Evolutionary conservation across 2,797 vertebrate species (phyloP).

Genomic region (Hippoglossus hippoglossus): DNA sequence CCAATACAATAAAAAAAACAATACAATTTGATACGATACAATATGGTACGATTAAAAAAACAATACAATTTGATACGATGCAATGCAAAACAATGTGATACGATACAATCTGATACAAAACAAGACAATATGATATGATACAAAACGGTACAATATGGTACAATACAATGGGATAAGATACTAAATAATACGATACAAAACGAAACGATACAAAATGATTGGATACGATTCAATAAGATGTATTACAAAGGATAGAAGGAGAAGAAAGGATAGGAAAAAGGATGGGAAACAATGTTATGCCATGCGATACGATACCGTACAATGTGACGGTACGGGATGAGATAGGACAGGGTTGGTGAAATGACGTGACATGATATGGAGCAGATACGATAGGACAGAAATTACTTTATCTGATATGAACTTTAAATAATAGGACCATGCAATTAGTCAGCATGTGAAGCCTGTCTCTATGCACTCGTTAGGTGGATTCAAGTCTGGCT

Average conservation of each 20-base stretch:
- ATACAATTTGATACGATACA: not conserved
- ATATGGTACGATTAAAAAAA: not conserved
- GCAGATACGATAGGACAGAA: not conserved
- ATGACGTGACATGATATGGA: too few relatives aligned
- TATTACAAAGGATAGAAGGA: too few relatives aligned
- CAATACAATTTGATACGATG: not conserved
- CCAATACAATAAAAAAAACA: not conserved
- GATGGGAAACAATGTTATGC: too few relatives aligned
- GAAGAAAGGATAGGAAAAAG: too few relatives aligned
- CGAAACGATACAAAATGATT: not conserved
- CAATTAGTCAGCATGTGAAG: conserved; percentile 15
- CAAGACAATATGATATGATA: too few relatives aligned
- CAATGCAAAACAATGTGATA: not conserved
- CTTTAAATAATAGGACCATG: conserved; percentile 5
- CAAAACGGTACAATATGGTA: too few relatives aligned
- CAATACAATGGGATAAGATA: not conserved
- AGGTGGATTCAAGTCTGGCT: conserved; percentile 10
- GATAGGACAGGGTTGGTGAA: not conserved
- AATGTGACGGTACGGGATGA: not conserved
- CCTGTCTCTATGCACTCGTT: conserved; percentile 21
- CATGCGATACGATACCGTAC: too few relatives aligned
- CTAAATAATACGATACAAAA: not conserved
- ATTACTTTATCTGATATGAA: conserved; percentile 7
- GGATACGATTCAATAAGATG: too few relatives aligned
- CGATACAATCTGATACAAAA: not conserved